phyloP scores from a whole-genome alignment of 1,140 invertebrate species.

The Limonius californicus region DNA sequence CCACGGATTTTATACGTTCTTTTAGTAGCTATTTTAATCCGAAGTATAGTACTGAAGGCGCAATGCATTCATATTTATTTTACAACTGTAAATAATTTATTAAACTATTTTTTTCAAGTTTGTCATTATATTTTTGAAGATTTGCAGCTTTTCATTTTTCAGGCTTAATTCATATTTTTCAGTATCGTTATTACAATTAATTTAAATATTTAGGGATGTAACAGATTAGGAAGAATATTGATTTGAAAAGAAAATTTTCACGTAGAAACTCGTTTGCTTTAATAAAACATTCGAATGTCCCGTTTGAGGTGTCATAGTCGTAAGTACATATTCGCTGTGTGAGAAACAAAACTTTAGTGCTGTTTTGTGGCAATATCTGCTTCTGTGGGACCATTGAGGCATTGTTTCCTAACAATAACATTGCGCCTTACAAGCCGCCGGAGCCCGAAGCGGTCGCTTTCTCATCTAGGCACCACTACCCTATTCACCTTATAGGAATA shows the following conservation, averaged over 20 bases:
- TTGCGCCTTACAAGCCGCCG: conserved; percentile 31
- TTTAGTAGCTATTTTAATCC: no score
- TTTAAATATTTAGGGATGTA: no score
- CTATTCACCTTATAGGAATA: conserved; percentile 11
- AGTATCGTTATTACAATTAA: no score
- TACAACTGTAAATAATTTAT: no score
- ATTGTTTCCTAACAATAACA: conserved; percentile 40
- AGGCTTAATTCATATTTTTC: no score
- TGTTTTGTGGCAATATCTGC: conserved; percentile 40
- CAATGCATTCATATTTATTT: no score
- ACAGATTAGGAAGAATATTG: background rate
- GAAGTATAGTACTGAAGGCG: no score
- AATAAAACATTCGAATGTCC: conserved; percentile 33
- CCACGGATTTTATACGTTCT: no score
- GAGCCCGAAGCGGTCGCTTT: conserved; percentile 18
- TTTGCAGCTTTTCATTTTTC: no score
- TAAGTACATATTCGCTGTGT: conserved; percentile 36
- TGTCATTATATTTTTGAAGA: no score
- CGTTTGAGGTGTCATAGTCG: conserved; percentile 33
- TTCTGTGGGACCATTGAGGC: conserved; percentile 37
- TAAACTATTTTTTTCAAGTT: no score
- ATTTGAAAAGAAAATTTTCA: conserved; percentile 6
- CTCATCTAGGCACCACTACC: conserved; percentile 1
- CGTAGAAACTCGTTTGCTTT: conserved; percentile 25
- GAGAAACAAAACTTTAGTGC: conserved; percentile 41